Evolutionary conservation across 2,888 invertebrate genomes (phyloP).

Genomic region (Byasa hedistus): DNA sequence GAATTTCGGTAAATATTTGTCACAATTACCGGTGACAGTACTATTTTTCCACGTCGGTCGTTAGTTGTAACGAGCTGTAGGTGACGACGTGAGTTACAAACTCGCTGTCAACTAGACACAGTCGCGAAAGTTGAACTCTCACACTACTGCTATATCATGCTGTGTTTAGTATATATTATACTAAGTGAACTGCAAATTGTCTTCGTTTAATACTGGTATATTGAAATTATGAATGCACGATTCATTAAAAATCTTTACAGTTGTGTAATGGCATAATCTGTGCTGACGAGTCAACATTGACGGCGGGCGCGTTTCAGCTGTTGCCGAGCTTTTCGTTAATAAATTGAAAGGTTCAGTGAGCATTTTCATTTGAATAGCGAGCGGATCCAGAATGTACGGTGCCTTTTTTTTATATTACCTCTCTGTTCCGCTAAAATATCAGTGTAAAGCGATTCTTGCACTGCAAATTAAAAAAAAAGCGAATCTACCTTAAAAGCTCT

Average conservation of each 20-base stretch:
- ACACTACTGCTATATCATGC: too few relatives aligned
- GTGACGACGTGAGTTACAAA: not conserved
- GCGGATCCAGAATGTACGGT: slow-evolving; percentile 7
- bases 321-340: slow-evolving; percentile 19
- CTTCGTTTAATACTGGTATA: too few relatives aligned
- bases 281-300: slow-evolving; percentile 4
- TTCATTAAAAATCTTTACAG: too few relatives aligned
- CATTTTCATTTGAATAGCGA: slow-evolving; percentile 18
- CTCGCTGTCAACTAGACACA: not conserved
- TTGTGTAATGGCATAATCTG: slow-evolving; percentile 3
- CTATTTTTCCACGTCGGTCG: not conserved
- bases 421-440: not conserved
- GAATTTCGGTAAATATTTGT: not conserved
- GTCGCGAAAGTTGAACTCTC: too few relatives aligned
- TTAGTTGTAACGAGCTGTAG: slow-evolving; percentile 2
- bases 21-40: not conserved
- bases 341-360: slow-evolving; percentile 22
- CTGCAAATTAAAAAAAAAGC: not conserved
- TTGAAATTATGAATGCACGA: too few relatives aligned
- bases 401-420: slow-evolving; percentile 11
- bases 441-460: not conserved
- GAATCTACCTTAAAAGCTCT: not conserved
- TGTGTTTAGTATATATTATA: too few relatives aligned
- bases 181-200: too few relatives aligned
- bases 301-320: slow-evolving; percentile 8